Evolutionary conservation across 2,888 invertebrate species (phyloP).

Genomic region (Enoplolaimus lenunculus): DNA sequence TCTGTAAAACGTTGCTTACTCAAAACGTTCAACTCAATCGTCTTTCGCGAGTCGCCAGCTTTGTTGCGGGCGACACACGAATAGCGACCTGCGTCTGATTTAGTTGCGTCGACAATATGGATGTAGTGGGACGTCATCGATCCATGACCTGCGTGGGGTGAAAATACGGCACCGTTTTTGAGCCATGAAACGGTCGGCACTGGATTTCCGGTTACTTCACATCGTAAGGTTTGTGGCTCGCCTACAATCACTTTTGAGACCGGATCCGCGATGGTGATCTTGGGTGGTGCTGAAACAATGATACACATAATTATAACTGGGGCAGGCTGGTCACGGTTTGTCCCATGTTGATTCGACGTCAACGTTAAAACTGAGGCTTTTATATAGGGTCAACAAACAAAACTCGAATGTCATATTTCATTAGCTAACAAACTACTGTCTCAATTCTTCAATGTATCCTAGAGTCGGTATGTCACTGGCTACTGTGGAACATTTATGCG

Average conservation of each 20-base stretch:
- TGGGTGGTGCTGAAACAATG: constrained; percentile 31
- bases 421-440: too few relatives aligned
- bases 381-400: too few relatives aligned
- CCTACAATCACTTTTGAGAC: constrained; percentile 38
- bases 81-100: constrained; percentile 49
- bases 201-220: constrained; percentile 43
- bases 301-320: too few relatives aligned
- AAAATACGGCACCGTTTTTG: constrained; percentile 48
- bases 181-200: constrained; percentile 42
- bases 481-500: too few relatives aligned
- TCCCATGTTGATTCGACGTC: too few relatives aligned
- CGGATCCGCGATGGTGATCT: constrained; percentile 28
- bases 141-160: constrained; percentile 26
- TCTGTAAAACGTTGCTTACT: too few relatives aligned
- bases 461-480: too few relatives aligned
- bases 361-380: too few relatives aligned
- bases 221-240: constrained; percentile 41
- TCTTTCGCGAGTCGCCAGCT: constrained; percentile 47
- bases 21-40: constrained; percentile 49
- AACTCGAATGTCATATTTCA: too few relatives aligned
- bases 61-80: constrained; percentile 50
- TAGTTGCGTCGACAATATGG: constrained; percentile 30
- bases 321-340: too few relatives aligned
- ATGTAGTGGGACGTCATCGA: constrained; percentile 27
- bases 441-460: too few relatives aligned